Evolutionary conservation across 92 coral and sea anemone genomes (phyloP), one percentile per base, ranked within the genome.

Genomic region (Pocillopora grandis): DNA sequence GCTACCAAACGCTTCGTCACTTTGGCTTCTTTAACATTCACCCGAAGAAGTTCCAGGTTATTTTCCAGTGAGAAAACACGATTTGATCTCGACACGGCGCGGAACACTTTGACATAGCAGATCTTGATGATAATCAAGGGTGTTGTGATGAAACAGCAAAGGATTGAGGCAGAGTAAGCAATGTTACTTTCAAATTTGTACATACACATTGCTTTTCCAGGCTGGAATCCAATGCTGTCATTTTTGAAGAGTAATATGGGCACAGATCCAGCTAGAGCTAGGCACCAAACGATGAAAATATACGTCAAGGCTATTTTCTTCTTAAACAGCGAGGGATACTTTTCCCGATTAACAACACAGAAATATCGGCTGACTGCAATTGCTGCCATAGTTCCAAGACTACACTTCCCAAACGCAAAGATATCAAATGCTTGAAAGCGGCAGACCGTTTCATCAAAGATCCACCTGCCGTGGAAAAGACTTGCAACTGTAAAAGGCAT

Each of bases 171-270:
- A 0, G 95, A 89, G 62, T 87, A 89, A 19, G 80, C 93, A 16
- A 89, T 80, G 66, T 92, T 84, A 17, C 83, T 82, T 68, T 92
- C 89, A 58, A 92, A 92, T 18, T 91, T 84, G 84, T 90, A 88
- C 6, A 93, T 42, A 58, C 97, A 93, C 90, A 93, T 86, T 37
- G 91, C 94, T 84, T 89, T 92, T 9, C 95, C 95, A 18, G 95
- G 91, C 36, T 92, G 95, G 71, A 92, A 92, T 33, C 80, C 72
- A 85, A 85, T 87, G 33, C 87, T 87, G 10, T 77, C 92, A 3
- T 83, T 73, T 68, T 61, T 31, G 27, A 87, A 68, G 66, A 87
- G 87, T 27, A 90, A 80, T 1, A 93, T 93, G 12, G 91, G 93
- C 8, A 84, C 72, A 2, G 95, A 85, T 20, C 87, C 95, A 42